Evolutionary conservation across 2,113 vertebrate genomes (phyloP).

Genomic region (Tachysurus fulvidraco): DNA sequence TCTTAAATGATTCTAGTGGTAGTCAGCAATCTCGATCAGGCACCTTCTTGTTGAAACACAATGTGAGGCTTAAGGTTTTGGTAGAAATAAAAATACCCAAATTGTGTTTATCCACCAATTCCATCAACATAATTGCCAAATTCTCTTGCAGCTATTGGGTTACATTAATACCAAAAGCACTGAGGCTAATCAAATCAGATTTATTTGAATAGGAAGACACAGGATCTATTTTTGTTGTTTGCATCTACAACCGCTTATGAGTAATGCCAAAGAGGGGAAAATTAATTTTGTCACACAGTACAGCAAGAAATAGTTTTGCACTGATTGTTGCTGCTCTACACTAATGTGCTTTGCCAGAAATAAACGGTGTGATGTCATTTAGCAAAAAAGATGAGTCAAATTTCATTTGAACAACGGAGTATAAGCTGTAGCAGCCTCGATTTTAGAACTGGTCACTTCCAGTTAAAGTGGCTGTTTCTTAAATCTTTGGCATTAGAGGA

Average conservation of each 20-base stretch:
- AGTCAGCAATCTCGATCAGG: slow-evolving; percentile 21
- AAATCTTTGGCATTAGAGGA: neutral
- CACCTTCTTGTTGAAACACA: neutral
- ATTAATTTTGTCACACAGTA: neutral
- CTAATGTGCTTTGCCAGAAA: neutral
- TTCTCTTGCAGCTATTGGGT: neutral
- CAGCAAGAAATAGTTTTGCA: neutral
- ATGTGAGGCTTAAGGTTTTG: neutral
- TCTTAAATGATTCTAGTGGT: slow-evolving; percentile 26
- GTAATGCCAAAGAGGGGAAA: neutral
- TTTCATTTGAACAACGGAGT: neutral
- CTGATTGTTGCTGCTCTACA: neutral
- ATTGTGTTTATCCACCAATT: neutral
- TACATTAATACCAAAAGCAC: slow-evolving; percentile 8
- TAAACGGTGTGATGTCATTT: neutral
- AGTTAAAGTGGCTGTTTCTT: neutral
- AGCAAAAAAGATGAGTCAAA: neutral
- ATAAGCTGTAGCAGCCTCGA: neutral
- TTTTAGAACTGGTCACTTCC: slow-evolving; percentile 12
- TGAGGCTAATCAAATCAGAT: neutral
- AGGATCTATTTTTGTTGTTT: neutral
- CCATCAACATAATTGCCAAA: neutral
- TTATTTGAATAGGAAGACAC: neutral
- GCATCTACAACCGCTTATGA: slow-evolving; percentile 2
- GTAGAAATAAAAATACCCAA: neutral